These are phyloP conservation scores for Drosophila sp. DNA, from an alignment of 1,140 invertebrate genomes.

Conservation along the genomic window DNA sequence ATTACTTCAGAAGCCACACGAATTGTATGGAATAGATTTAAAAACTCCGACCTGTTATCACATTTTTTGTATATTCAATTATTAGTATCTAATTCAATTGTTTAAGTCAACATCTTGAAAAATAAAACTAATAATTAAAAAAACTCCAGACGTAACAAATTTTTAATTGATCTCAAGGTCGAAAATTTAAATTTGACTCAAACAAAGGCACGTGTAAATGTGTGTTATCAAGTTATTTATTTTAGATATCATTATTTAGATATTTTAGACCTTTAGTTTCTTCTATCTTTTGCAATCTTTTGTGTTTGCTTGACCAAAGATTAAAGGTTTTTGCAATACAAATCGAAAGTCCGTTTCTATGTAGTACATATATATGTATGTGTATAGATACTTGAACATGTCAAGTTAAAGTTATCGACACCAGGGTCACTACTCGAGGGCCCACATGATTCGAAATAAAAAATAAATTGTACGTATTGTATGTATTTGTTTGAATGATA, in stretches of 20 bases:
- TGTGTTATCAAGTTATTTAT: not conserved
- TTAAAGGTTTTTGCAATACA: not conserved
- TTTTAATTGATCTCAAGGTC: too few relatives aligned
- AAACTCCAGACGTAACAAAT: too few relatives aligned
- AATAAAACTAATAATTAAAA: too few relatives aligned
- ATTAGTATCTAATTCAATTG: too few relatives aligned
- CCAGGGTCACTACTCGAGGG: not conserved
- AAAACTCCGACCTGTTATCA: too few relatives aligned
- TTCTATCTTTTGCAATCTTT: not conserved
- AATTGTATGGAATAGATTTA: too few relatives aligned
- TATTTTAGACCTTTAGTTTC: not conserved
- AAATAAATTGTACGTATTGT: conserved; percentile 3
- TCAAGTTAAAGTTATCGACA: not conserved
- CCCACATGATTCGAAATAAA: conserved; percentile 3
- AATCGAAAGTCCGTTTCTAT: not conserved
- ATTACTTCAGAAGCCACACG: too few relatives aligned
- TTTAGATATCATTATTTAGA: not conserved
- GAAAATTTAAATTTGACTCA: not conserved
- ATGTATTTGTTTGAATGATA: conserved; percentile 33
- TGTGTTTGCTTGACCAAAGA: not conserved
- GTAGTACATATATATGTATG: not conserved
- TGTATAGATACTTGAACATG: not conserved
- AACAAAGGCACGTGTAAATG: not conserved
- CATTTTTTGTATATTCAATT: too few relatives aligned
- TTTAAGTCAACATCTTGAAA: too few relatives aligned